Base-by-base conservation (phyloP, 2,888 invertebrate species). In the Leptopilina drosophilae region DNA sequence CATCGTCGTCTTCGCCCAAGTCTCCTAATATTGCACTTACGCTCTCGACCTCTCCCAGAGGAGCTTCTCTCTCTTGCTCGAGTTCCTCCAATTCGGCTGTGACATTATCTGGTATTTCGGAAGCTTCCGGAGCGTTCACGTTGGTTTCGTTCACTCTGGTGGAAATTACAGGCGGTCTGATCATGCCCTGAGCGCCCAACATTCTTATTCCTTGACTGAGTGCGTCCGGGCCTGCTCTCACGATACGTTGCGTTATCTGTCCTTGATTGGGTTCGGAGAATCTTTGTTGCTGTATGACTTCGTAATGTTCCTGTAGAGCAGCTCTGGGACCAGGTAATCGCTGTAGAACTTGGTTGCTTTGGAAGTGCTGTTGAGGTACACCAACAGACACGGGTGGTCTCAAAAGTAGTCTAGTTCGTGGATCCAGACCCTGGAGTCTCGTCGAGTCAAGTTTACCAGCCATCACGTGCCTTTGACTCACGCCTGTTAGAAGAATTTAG, bases 1-100 rank as follows among this genome's bases (percentile, higher is more conserved):
- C 97, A 87, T 97, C 96, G 88, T 98, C 97, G 84, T 97, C 97
- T 78, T 97, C 96, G 5, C 95, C 96, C 66, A 97, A 93, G 20
- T 96, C 97, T 64, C 96, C 96, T 64, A 97, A 93, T 88, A 97
- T 96, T 90, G 96, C 96, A 83, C 95, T 94, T 78, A 97, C 96
- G 62, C 94, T 94, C 90, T 95, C 95, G 76, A 94, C 93, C 89
- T 94, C 94, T 2, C 92, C 93, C 89, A 93, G 92, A 14, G 92
- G 92, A 66, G 93, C 94, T 78, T 49, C 49, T 49, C 80, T 94
- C 94, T 95, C 95, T 86, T 95, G 94, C 87, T 95, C 95, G 26
- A 95, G 89, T 87, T 95, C 95, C 87, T 95, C 95, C 56, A 95
- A 90, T 87, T 95, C 95, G 6, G 94, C 95, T 0, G 95, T 94